Evolutionary conservation across 2,113 vertebrate genomes (phyloP).

Genomic region (Pterocles burchelli): DNA sequence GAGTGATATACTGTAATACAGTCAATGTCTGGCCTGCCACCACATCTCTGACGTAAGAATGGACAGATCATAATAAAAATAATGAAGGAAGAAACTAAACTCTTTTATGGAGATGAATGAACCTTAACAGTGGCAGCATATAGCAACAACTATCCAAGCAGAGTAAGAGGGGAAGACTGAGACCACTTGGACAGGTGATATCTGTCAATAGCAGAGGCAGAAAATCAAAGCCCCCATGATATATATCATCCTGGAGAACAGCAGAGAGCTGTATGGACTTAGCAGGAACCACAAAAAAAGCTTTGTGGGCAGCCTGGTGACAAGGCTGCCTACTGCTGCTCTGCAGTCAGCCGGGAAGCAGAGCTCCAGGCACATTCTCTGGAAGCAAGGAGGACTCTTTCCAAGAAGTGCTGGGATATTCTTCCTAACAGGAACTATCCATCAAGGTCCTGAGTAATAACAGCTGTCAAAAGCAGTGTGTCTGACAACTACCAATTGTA

Average conservation of each 20-base stretch:
- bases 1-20: background rate
- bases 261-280: background rate
- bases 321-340: fast-evolving
- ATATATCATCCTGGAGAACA: background rate
- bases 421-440: background rate
- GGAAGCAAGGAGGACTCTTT: background rate
- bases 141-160: background rate
- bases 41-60: background rate
- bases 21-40: background rate
- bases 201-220: background rate
- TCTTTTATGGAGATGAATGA: background rate
- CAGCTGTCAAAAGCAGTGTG: background rate
- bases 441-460: background rate
- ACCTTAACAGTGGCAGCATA: background rate
- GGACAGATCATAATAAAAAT: background rate
- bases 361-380: background rate
- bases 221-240: background rate
- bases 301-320: background rate
- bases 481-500: background rate
- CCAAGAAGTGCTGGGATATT: background rate
- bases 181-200: background rate
- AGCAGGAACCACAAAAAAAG: background rate
- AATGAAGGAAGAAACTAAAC: background rate
- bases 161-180: background rate
- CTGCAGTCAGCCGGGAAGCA: background rate